Base-by-base conservation (phyloP, 2,797 vertebrate species). In the Sebastolobus alascanus region DNA sequence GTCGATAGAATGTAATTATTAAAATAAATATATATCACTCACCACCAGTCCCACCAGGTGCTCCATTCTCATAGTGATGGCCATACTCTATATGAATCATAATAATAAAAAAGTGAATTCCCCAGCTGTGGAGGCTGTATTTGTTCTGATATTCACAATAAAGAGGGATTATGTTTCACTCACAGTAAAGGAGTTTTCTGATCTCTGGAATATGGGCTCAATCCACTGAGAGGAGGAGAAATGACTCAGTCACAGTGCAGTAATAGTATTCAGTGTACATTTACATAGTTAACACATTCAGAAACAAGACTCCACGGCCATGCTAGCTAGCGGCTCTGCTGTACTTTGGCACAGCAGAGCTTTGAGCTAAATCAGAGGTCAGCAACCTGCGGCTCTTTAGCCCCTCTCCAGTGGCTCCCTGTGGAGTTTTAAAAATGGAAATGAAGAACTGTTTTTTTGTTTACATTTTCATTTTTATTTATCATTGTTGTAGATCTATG, bases 151-250 rank as follows among this genome's bases (percentile, higher is more conserved):
- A 25, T 29, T 68, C 29, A 70, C 8, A 60, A 4, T 27, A 1
- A 12, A 8, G n/a, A 59, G 4, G 16, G n/a, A 22, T 31, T 4
- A 0, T 31, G 27, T 40, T 79, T 90, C 72, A 85, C 92, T 95
- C 80, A 88, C 87, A 54, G 82, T 78, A 77, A 84, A 91, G 25
- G 85, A 79, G 38, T 79, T 83, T 79, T 89, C 85, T 85, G 92
- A 90, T 81, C 82, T 86, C 64, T 73, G 77, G 80, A 73, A 91
- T 71, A 93, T 90, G 8, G 87, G 92, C 72, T 90, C 92, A 75
- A 93, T 89, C 90, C 85, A 93, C 86, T 90, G 8, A 29, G 50
- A 50, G 46, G 68, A 46, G 54, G 27, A 43, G 35, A 43, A 35
- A 27, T 18, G 29, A 50, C 38, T 31, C 43, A 46, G 33, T 70